Evolutionary conservation across 2,113 vertebrate genomes (phyloP).

Genomic region (Chloropsis cyanopogon): DNA sequence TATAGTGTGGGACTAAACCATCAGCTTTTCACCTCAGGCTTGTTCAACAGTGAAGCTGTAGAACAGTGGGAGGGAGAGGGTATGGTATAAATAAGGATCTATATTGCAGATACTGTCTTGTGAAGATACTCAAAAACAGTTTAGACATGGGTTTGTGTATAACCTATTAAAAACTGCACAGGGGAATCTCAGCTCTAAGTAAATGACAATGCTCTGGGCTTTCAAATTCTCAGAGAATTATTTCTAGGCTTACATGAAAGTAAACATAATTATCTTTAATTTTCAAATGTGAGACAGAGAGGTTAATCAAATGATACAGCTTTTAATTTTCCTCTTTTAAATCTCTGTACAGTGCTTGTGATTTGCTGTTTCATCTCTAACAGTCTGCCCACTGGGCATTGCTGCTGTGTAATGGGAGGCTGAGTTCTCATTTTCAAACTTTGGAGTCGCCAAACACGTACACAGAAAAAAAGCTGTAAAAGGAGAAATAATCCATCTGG

Average conservation of each 20-base stretch:
- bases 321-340: conserved; percentile 22
- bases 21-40: not conserved
- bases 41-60: not conserved
- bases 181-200: not conserved
- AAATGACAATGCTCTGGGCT: not conserved
- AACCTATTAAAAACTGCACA: not conserved
- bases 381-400: not conserved
- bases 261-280: conserved; percentile 21
- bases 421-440: not conserved
- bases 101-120: not conserved
- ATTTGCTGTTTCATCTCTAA: not conserved
- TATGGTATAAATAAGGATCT: not conserved
- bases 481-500: not conserved
- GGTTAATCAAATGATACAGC: conserved; percentile 19
- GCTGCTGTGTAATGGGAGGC: not conserved
- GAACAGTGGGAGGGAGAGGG: not conserved
- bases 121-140: not conserved
- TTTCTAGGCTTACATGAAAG: not conserved
- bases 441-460: not conserved
- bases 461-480: not conserved
- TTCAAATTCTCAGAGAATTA: not conserved
- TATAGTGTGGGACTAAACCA: not conserved
- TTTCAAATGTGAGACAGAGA: not conserved
- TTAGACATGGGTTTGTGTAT: not conserved
- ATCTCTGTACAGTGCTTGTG: not conserved